phyloP scores from a whole-genome alignment of 2,888 invertebrate genomes.

The Drosophila ustulata region DNA sequence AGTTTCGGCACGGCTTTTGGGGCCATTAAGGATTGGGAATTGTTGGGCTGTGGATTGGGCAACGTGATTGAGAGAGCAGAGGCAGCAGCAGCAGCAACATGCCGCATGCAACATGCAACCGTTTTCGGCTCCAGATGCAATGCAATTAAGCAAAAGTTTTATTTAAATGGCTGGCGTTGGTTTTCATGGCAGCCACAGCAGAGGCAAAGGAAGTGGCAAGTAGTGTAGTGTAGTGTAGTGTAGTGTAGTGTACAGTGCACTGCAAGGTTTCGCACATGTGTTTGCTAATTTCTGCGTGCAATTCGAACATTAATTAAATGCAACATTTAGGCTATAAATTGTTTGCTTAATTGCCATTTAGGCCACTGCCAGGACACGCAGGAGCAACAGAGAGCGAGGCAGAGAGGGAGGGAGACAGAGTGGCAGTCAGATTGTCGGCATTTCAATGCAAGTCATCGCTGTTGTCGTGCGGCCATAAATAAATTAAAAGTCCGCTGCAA shows the following conservation, averaged over 20 bases:
- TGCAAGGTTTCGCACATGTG: slow-evolving; percentile 57
- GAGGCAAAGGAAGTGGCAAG: neutral
- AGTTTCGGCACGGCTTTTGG: slow-evolving; percentile 14
- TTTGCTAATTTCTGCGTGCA: slow-evolving; percentile 78
- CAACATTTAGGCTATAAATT: slow-evolving; percentile 77
- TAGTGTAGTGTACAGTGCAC: neutral
- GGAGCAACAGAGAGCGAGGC: neutral
- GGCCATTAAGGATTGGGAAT: neutral
- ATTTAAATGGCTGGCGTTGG: slow-evolving; percentile 70
- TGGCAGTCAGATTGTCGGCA: slow-evolving; percentile 36
- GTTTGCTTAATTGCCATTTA: slow-evolving; percentile 80
- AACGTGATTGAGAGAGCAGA: slow-evolving; percentile 50
- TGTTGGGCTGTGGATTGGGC: slow-evolving; percentile 16
- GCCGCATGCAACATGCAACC: slow-evolving; percentile 62
- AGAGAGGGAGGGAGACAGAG: neutral
- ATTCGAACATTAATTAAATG: slow-evolving; percentile 77
- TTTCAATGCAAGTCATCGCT: slow-evolving; percentile 66
- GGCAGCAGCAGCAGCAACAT: slow-evolving; percentile 41
- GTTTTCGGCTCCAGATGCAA: slow-evolving; percentile 59
- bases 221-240: neutral
- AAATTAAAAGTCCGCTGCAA: slow-evolving; percentile 78
- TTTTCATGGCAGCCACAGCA: neutral
- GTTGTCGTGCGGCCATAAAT: slow-evolving; percentile 73
- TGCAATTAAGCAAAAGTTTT: slow-evolving; percentile 80
- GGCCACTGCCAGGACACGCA: slow-evolving; percentile 25